Percentiles rank a stretch among this genome's conserved stretches.
Evolutionary conservation across 2,113 vertebrate genomes (phyloP).

Genomic region (Xiphias gladius): DNA sequence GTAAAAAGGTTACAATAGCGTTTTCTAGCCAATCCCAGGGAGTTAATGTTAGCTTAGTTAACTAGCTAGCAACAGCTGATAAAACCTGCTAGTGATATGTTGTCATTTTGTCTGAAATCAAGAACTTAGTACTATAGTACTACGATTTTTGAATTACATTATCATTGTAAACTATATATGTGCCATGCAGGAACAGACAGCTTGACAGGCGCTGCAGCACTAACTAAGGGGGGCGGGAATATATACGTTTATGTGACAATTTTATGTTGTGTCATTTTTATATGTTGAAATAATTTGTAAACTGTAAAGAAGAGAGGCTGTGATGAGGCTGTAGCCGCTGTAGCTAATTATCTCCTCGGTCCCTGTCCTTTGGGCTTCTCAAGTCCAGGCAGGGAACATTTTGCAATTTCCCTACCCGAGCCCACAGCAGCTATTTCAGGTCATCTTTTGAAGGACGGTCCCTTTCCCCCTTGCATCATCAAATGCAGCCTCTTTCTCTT

Average conservation of each 20-base stretch:
- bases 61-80: no score
- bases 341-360: constrained; percentile 26
- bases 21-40: no score
- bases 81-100: no score
- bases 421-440: constrained; percentile 58
- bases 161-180: background rate
- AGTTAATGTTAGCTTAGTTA: no score
- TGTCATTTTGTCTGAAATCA: no score
- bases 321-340: constrained; percentile 1
- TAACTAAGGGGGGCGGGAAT: no score
- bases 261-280: background rate
- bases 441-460: constrained; percentile 52
- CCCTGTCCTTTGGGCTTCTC: constrained; percentile 34
- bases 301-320: background rate
- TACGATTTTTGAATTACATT: background rate
- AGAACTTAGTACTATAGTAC: background rate
- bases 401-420: constrained; percentile 38
- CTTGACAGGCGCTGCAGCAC: background rate
- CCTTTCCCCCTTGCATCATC: constrained; percentile 46
- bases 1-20: no score
- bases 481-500: constrained; percentile 14
- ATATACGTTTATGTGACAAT: background rate
- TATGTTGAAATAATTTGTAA: background rate
- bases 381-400: constrained; percentile 35
- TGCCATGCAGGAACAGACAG: background rate